Conservation (phyloP, 2,888 invertebrate species). For the Cephus sareptanus region DNA sequence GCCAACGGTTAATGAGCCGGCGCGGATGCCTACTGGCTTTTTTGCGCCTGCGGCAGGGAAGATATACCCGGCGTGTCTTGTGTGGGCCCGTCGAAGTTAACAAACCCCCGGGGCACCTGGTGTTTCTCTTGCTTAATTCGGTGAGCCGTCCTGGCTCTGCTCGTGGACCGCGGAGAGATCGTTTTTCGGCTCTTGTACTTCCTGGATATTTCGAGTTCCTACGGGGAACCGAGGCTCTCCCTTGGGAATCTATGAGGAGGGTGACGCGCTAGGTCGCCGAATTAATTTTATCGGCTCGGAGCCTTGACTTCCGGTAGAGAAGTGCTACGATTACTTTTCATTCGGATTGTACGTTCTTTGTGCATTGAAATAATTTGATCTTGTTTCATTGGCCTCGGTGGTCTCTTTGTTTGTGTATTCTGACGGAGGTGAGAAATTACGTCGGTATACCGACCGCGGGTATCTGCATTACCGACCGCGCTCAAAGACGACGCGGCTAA, state of each 20-base stretch:
- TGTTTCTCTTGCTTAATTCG: conserved; percentile 14
- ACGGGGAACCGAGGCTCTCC: neutral
- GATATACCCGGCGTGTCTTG: conserved; percentile 39
- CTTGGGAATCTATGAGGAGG: neutral
- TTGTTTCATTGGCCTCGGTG: neutral
- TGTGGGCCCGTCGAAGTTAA: conserved; percentile 42
- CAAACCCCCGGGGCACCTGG: conserved; percentile 48
- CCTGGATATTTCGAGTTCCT: neutral
- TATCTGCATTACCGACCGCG: neutral
- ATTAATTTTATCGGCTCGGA: neutral
- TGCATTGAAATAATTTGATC: neutral
- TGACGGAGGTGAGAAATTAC: neutral
- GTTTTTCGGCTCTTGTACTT: neutral
- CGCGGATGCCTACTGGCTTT: conserved; percentile 63
- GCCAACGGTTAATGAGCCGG: conserved; percentile 63
- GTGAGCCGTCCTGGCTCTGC: neutral
- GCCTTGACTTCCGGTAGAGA: too few relatives aligned
- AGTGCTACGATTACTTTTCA: neutral
- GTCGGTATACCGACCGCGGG: neutral
- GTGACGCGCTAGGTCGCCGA: neutral
- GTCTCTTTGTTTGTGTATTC: neutral
- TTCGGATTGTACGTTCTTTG: neutral
- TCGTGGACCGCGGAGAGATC: neutral
- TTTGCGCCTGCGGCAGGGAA: conserved; percentile 45
- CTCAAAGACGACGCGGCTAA: neutral